A percentile compares a stretch with the other conserved stretches of the same genome.
Evolutionary conservation across 92 coral and sea anemone species (phyloP).

Genomic region (Phymanthus crucifer): DNA sequence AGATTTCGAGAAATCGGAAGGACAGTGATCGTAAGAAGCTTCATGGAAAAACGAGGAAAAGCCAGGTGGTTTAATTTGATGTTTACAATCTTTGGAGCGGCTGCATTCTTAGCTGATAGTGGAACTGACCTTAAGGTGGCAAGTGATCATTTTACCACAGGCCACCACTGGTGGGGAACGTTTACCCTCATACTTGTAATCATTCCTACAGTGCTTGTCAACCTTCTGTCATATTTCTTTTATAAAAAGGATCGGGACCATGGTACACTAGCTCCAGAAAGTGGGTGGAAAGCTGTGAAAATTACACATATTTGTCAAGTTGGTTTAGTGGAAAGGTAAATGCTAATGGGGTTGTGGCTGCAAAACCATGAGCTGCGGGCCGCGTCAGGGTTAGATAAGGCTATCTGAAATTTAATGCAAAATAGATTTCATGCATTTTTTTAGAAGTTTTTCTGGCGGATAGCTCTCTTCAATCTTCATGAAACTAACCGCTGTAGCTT

Average conservation of each 20-base stretch:
- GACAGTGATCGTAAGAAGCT: conserved; percentile 36
- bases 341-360: not conserved
- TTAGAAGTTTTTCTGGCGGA: too few relatives aligned
- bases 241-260: conserved; percentile 67
- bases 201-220: conserved; percentile 62
- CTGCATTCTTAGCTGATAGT: conserved; percentile 77
- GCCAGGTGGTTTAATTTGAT: conserved; percentile 68
- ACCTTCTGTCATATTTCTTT: conserved; percentile 76
- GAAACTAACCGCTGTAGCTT: too few relatives aligned
- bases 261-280: conserved; percentile 50
- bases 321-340: conserved; percentile 77
- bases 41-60: conserved; percentile 72
- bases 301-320: conserved; percentile 60
- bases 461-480: too few relatives aligned
- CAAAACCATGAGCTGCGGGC: too few relatives aligned
- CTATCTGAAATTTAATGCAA: not conserved
- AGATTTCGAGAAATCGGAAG: conserved; percentile 60
- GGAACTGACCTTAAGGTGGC: conserved; percentile 84
- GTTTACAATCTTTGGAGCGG: conserved; percentile 54
- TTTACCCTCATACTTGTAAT: conserved; percentile 62
- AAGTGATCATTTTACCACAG: conserved; percentile 64
- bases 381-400: too few relatives aligned
- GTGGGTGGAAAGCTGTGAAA: conserved; percentile 64
- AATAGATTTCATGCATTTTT: too few relatives aligned
- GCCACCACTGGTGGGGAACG: conserved; percentile 67